Base-by-base conservation (phyloP, 2,888 invertebrate genomes). In the Adelphocoris suturalis region DNA sequence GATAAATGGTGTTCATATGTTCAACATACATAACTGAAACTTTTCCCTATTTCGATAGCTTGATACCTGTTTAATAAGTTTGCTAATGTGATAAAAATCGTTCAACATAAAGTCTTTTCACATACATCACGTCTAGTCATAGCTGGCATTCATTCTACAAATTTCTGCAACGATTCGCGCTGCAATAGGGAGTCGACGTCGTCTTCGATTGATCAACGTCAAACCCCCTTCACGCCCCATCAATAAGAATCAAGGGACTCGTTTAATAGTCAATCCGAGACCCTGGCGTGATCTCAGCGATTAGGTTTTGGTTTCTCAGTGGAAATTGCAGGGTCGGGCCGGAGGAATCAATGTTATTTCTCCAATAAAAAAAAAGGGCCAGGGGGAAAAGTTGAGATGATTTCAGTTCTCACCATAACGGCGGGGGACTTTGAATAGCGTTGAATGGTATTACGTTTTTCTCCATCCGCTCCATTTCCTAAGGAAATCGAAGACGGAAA, bases 221-320 rank as follows among this genome's bases (percentile, higher is more conserved):
- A 23, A 68, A 19, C 27, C 68, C 68, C 5, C 68, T 19, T 68
- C 68, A 13, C 68, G 23, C 23, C 23, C 68, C 68, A 68, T 68
- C 23, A 68, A 68, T 68, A 68, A 68, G 68, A 68, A 68, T 68
- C 68, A 68, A 68, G 27, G 23, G 68, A 68, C 23, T 27, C 68
- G 61, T 61, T 61, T 19, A 23, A 68, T 68, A 68, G 68, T 68
- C 68, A 23, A 68, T 68, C 23, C 68, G 23, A 68, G 68, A 68
- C 19, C 68, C 68, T 68, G 19, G 68, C 68, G 68, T 68, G 68
- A 68, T 68, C 68, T 27, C 23, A 23, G 12, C 27, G 68, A 68
- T 68, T 68, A 68, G 68, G 68, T 27, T 68, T 68, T 68, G 68
- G 68, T 68, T 68, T 68, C 68, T 23, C 23, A 68, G 27, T 68